These are phyloP conservation scores for Dysmachus trigonus DNA, from an alignment of 2,888 invertebrate species.

Conservation along the genomic window DNA sequence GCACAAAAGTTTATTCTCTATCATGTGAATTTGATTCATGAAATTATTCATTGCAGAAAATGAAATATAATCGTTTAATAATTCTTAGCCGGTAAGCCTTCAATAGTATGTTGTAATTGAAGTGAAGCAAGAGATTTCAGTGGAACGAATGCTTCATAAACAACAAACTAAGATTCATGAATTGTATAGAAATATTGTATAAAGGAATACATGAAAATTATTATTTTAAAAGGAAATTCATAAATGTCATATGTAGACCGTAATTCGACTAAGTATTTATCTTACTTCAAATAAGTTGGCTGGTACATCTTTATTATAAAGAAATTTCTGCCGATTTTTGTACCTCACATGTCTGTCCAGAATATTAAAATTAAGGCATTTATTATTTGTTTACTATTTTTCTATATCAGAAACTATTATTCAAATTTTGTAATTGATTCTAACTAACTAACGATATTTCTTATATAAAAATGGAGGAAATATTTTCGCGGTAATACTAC, in stretches of 20 bases:
- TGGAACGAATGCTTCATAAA: neutral
- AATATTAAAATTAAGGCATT: neutral
- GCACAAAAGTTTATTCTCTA: slow-evolving; percentile 33
- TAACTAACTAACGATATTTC: neutral
- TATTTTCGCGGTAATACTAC: neutral
- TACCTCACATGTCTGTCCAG: neutral
- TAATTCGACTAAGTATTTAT: neutral
- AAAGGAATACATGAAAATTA: neutral
- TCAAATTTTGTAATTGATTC: neutral
- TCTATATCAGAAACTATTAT: neutral
- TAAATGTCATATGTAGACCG: neutral
- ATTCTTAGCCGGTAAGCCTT: neutral
- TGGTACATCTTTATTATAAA: neutral
- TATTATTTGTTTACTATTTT: neutral
- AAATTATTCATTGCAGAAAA: neutral
- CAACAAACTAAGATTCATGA: neutral
- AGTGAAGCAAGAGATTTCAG: neutral
- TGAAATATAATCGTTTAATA: neutral
- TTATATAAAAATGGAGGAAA: neutral
- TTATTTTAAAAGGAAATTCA: neutral
- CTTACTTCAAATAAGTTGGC: neutral
- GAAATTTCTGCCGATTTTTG: neutral
- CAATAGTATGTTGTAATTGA: neutral
- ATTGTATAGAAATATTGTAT: neutral
- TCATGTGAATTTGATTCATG: slow-evolving; percentile 32